phyloP scores from a whole-genome alignment of 2,888 invertebrate genomes.

The Tupiocoris notatus region DNA sequence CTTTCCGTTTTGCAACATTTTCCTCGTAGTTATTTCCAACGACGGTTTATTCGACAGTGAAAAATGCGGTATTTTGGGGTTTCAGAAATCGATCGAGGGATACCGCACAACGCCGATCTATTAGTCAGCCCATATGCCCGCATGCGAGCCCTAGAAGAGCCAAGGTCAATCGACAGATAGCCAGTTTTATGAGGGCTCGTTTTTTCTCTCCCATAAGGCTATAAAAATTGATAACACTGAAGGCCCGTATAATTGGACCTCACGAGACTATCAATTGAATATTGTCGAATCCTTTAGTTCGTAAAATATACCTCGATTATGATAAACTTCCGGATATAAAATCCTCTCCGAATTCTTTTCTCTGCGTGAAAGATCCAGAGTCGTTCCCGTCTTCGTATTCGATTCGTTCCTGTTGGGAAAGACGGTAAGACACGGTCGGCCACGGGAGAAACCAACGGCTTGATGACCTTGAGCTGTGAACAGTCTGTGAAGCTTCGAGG shows the following conservation, averaged over 20 bases:
- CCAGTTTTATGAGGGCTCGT: slow-evolving; percentile 18
- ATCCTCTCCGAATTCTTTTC: no score
- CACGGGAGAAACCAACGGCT: neutral
- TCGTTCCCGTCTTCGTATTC: neutral
- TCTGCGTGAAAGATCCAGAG: no score
- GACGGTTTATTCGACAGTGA: no score
- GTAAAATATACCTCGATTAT: no score
- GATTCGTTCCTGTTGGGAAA: neutral
- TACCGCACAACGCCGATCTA: slow-evolving; percentile 10
- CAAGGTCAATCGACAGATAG: slow-evolving; percentile 31
- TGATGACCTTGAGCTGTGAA: neutral
- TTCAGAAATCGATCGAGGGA: slow-evolving; percentile 16
- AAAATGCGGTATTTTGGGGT: slow-evolving; percentile 12
- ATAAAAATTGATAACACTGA: slow-evolving; percentile 8
- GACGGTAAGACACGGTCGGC: neutral
- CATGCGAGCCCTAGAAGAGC: slow-evolving; percentile 4
- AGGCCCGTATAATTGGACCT: neutral
- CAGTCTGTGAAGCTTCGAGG: neutral
- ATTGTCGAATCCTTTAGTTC: neutral
- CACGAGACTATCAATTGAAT: neutral
- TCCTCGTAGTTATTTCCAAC: no score
- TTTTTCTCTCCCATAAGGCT: neutral
- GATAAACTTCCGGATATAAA: no score
- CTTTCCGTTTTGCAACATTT: no score
- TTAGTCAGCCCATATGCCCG: slow-evolving; percentile 30